Percentiles rank a stretch among this genome's conserved stretches.
These are phyloP conservation scores for Tamias sibiricus DNA, from an alignment of 2,113 vertebrate genomes.

Conservation along the genomic window DNA sequence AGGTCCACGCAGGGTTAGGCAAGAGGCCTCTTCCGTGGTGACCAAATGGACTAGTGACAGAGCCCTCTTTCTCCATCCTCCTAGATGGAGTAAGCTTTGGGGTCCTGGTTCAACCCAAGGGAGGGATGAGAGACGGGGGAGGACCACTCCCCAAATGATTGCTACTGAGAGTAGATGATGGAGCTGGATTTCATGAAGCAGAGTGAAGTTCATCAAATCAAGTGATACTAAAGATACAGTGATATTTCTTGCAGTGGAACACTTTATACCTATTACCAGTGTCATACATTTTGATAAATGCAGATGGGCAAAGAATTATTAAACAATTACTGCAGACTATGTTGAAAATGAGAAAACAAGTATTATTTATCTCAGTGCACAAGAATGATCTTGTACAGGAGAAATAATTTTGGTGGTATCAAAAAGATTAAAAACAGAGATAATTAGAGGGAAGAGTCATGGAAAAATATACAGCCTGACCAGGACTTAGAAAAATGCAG, in stretches of 20 bases:
- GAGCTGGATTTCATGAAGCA: not conserved
- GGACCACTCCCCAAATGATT: not conserved
- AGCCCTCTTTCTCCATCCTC: not conserved
- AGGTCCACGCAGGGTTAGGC: too few relatives aligned
- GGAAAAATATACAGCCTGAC: not conserved
- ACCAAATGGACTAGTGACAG: not conserved
- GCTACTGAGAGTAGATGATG: not conserved
- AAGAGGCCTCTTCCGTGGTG: not conserved
- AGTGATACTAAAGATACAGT: not conserved
- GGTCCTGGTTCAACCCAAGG: not conserved
- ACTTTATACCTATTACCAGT: not conserved
- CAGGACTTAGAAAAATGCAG: not conserved
- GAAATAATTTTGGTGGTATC: not conserved
- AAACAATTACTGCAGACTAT: not conserved
- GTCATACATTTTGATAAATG: not conserved
- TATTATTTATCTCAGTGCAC: not conserved
- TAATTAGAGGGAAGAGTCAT: not conserved
- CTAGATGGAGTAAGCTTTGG: not conserved
- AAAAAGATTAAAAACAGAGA: not conserved
- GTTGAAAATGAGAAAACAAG: conserved; percentile 49
- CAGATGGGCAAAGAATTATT: not conserved
- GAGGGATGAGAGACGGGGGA: not conserved
- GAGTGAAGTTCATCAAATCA: not conserved
- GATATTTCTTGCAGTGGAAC: not conserved
- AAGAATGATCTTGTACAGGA: not conserved